Percentiles rank a stretch among this genome's conserved stretches.
These are phyloP conservation scores for Gouania willdenowi DNA, from an alignment of 2,797 vertebrate species.

Conservation along the genomic window DNA sequence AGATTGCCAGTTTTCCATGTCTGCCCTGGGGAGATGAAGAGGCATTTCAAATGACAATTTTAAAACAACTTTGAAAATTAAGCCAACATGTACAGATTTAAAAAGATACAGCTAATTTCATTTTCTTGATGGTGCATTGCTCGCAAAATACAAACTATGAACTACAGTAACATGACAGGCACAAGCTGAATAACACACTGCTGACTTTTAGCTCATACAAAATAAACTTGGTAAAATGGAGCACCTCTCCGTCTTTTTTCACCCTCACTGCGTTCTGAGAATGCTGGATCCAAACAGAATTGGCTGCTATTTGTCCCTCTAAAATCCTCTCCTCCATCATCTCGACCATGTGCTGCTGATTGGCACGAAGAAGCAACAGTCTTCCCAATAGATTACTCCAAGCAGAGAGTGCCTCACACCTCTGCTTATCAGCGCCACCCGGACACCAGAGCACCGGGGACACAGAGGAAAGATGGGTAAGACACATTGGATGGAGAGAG, in stretches of 20 bases:
- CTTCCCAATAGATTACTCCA: conserved; percentile 46
- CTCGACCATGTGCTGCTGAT: conserved; percentile 3
- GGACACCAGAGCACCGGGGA: conserved; percentile 31
- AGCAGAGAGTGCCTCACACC: conserved; percentile 48
- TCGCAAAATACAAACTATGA: not conserved
- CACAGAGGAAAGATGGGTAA: conserved; percentile 24
- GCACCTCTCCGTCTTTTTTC: not conserved
- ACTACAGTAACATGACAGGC: no score
- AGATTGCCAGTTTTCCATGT: no score
- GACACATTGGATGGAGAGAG: conserved; percentile 18
- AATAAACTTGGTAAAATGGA: conserved; percentile 9
- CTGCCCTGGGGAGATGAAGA: no score
- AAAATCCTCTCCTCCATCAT: conserved; percentile 31
- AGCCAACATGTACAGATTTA: no score
- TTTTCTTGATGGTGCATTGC: no score
- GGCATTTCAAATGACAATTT: no score
- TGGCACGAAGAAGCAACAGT: conserved; percentile 24
- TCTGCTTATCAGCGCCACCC: conserved; percentile 45
- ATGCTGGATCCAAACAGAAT: conserved; percentile 25
- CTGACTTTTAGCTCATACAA: not conserved
- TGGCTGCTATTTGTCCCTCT: conserved; percentile 26
- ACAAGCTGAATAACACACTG: not conserved
- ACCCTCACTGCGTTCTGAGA: conserved; percentile 6
- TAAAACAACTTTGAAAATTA: no score
- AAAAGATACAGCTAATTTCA: no score